phyloP scores from a whole-genome alignment of 2,888 invertebrate species.

The Cosmopolites sordidus region DNA sequence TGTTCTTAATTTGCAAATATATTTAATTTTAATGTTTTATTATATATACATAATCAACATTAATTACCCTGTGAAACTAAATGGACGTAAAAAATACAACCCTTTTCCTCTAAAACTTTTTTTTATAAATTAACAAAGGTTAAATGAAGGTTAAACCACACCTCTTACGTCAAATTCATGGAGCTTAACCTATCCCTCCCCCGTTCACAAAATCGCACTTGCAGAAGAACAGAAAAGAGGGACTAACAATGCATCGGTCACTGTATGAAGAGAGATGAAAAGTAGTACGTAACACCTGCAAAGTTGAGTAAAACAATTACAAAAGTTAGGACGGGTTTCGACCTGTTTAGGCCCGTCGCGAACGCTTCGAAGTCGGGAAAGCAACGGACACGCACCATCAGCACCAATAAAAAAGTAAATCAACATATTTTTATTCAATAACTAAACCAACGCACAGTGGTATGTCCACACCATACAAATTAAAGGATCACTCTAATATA shows the following conservation, averaged over 20 bases:
- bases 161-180: not conserved
- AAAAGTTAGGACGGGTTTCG: constrained; percentile 42
- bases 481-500: too few species aligned
- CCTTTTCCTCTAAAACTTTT: too few species aligned
- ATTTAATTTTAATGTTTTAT: too few species aligned
- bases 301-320: constrained; percentile 34
- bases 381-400: constrained; percentile 3
- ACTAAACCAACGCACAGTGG: too few species aligned
- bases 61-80: too few species aligned
- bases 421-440: too few species aligned
- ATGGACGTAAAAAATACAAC: too few species aligned
- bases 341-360: constrained; percentile 39
- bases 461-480: too few species aligned
- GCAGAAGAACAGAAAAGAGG: constrained; percentile 5
- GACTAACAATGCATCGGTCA: constrained; percentile 13
- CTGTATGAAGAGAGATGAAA: constrained; percentile 21
- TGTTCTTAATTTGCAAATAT: not conserved
- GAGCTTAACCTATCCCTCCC: not conserved
- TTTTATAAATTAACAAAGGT: too few species aligned
- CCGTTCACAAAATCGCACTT: constrained; percentile 1
- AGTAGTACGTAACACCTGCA: constrained; percentile 40
- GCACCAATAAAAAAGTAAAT: constrained; percentile 19
- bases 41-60: too few species aligned
- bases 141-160: not conserved
- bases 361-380: constrained; percentile 11